Percentiles rank a stretch among this genome's conserved stretches.
phyloP scores from a whole-genome alignment of 2,113 vertebrate genomes.

The Campylorhamphus procurvoides region DNA sequence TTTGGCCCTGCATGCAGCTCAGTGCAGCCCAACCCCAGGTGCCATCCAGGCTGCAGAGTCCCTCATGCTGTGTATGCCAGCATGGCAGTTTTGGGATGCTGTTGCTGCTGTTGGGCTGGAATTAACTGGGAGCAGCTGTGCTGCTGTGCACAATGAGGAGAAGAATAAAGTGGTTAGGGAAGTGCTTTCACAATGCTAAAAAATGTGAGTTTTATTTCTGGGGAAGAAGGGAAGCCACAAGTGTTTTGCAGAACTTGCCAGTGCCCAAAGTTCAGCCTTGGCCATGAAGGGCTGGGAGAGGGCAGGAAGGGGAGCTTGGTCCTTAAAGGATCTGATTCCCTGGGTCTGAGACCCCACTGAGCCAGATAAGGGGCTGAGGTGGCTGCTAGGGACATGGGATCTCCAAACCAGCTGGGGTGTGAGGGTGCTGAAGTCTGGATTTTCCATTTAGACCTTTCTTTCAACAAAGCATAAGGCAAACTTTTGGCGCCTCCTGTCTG shows the following conservation, averaged over 20 bases:
- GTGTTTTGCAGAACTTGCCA: neutral
- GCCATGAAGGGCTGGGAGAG: neutral
- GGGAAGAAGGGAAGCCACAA: neutral
- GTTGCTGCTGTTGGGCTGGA: neutral
- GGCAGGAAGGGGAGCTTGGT: neutral
- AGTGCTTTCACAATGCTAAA: neutral
- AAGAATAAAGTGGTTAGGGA: neutral
- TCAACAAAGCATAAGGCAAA: neutral
- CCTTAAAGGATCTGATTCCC: neutral
- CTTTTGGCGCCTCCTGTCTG: neutral
- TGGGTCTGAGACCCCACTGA: neutral
- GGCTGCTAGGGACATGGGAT: neutral
- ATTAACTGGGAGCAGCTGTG: slow-evolving; percentile 51
- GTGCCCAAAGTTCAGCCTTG: neutral
- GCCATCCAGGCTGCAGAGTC: neutral
- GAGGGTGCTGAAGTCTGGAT: neutral
- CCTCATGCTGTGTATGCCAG: neutral
- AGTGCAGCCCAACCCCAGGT: neutral
- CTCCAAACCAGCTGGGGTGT: neutral
- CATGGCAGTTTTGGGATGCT: neutral
- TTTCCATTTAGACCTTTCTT: neutral
- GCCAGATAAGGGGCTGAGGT: neutral
- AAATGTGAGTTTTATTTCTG: neutral
- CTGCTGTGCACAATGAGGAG: neutral
- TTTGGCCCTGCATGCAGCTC: neutral